Evolutionary conservation across 2,113 vertebrate species (phyloP).

Genomic region (rabbit (Oryctolagus cuniculus)): mOryCun1.1 NC_091449.1:61754001-61754500

Average conservation of each 20-base stretch:
- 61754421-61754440: background rate
- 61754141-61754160: background rate
- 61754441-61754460: background rate
- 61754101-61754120: background rate
- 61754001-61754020: background rate
- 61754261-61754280: background rate
- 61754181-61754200: rapidly evolving
- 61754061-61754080: background rate
- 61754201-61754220: background rate
- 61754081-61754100: rapidly evolving
- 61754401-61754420: background rate
- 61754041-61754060: rapidly evolving
- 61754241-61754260: background rate
- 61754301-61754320: background rate
- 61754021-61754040: background rate
- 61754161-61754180: background rate
- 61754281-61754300: background rate
- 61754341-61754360: background rate
- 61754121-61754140: background rate
- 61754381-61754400: background rate
- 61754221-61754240: rapidly evolving
- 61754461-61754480: background rate
- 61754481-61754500: background rate
- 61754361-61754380: background rate
- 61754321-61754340: background rate